Evolutionary conservation across 1,140 invertebrate species (phyloP).

Genomic region (Sycophila sp.): DNA sequence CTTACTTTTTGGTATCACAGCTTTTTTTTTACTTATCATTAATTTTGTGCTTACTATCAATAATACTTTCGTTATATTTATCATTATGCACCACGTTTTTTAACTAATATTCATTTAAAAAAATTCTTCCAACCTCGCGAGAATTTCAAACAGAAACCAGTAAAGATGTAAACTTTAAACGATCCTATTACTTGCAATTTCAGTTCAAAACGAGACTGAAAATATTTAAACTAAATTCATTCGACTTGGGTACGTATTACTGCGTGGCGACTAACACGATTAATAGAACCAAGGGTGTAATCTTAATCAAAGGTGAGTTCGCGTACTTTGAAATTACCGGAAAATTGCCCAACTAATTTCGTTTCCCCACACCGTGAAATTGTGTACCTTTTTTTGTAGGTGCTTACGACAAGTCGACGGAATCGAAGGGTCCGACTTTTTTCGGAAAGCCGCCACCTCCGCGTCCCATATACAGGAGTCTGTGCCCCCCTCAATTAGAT

Average conservation of each 20-base stretch:
- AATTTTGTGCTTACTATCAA: too few species aligned
- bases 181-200: slow-evolving; percentile 37
- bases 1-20: too few species aligned
- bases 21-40: too few species aligned
- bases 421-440: slow-evolving; percentile 41
- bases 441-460: slow-evolving; percentile 64
- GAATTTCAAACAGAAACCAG: not conserved
- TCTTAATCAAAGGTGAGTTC: slow-evolving; percentile 76
- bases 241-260: slow-evolving; percentile 80
- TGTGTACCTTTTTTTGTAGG: too few species aligned
- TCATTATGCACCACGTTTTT: too few species aligned
- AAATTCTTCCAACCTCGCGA: too few species aligned
- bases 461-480: slow-evolving; percentile 62
- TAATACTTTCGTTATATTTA: too few species aligned
- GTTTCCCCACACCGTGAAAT: too few species aligned
- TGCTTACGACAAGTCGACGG: slow-evolving; percentile 37
- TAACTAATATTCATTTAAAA: too few species aligned
- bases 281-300: slow-evolving; percentile 78
- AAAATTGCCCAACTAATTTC: too few species aligned
- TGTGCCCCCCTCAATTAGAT: slow-evolving; percentile 63
- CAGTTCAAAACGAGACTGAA: slow-evolving; percentile 79
- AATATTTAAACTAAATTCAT: slow-evolving; percentile 72
- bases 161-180: not conserved
- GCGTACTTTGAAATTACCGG: too few species aligned
- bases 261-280: slow-evolving; percentile 87